phyloP scores from a whole-genome alignment of 2,797 vertebrate genomes.

The Sebastes goodei region DNA sequence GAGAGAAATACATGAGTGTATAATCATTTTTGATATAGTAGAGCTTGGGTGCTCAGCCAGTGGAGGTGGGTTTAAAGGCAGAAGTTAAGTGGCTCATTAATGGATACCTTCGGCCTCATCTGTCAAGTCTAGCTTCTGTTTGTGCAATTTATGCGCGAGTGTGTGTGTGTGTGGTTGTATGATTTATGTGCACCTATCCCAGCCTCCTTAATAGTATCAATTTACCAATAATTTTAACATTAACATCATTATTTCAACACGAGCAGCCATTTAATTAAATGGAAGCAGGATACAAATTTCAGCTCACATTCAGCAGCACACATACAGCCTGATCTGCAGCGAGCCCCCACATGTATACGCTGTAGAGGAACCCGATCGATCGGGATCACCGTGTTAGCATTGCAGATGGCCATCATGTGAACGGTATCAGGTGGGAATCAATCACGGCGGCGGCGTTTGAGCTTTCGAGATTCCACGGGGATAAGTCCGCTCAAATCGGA shows the following conservation, averaged over 20 bases:
- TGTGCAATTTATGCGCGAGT: background rate
- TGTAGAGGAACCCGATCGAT: conserved; percentile 56
- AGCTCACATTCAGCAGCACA: background rate
- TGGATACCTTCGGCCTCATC: conserved; percentile 46
- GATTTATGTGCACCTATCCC: conserved; percentile 20
- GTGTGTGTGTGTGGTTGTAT: background rate
- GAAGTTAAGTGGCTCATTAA: conserved; percentile 62
- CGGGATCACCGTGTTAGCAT: conserved; percentile 65
- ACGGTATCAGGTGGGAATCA: conserved; percentile 75
- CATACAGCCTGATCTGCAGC: background rate
- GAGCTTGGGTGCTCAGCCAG: conserved; percentile 12
- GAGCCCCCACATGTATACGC: background rate
- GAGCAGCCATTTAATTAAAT: conserved; percentile 18
- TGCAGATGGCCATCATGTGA: conserved; percentile 72
- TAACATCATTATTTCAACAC: conserved; percentile 14
- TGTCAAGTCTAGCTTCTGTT: conserved; percentile 29
- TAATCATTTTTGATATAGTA: conserved; percentile 16
- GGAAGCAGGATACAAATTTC: background rate
- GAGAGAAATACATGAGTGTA: conserved; percentile 14
- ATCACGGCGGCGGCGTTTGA: conserved; percentile 58
- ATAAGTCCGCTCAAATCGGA: conserved; percentile 61
- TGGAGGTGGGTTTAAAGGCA: conserved; percentile 38
- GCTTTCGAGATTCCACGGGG: conserved; percentile 65
- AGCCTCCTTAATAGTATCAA: background rate
- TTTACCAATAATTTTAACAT: conserved; percentile 12